These are phyloP conservation scores for Murina feae DNA, from an alignment of 2,113 vertebrate species.

Conservation along the genomic window DNA sequence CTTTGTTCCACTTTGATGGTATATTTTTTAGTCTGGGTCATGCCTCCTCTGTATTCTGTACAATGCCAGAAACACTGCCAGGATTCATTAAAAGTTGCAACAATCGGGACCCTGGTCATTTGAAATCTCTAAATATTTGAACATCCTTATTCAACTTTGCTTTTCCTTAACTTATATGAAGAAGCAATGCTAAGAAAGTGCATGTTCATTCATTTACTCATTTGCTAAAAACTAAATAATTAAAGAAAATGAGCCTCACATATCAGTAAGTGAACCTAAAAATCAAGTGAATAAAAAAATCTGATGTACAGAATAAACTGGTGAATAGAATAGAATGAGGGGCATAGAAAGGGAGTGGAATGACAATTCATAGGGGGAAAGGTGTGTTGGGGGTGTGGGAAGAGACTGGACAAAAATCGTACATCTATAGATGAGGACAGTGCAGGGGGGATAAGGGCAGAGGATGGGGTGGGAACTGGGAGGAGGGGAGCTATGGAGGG, in stretches of 20 bases:
- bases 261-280: too few species aligned
- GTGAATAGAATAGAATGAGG: too few species aligned
- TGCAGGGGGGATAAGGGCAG: too few species aligned
- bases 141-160: slow-evolving; percentile 27
- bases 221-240: not conserved
- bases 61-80: slow-evolving; percentile 44
- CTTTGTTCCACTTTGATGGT: slow-evolving; percentile 61
- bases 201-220: not conserved
- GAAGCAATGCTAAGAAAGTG: not conserved
- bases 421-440: too few species aligned
- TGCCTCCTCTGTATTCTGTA: slow-evolving; percentile 20
- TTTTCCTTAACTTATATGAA: slow-evolving; percentile 37
- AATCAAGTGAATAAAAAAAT: too few species aligned
- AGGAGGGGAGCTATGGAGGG: too few species aligned
- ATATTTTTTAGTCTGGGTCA: slow-evolving; percentile 45
- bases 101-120: not conserved
- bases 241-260: not conserved
- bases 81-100: slow-evolving; percentile 61
- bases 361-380: too few species aligned
- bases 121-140: slow-evolving; percentile 53
- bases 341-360: too few species aligned
- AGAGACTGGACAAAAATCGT: too few species aligned
- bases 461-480: too few species aligned
- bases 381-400: too few species aligned
- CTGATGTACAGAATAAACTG: too few species aligned